Evolutionary conservation across 2,797 vertebrate genomes (phyloP).

Genomic region (Natrix natrix): DNA sequence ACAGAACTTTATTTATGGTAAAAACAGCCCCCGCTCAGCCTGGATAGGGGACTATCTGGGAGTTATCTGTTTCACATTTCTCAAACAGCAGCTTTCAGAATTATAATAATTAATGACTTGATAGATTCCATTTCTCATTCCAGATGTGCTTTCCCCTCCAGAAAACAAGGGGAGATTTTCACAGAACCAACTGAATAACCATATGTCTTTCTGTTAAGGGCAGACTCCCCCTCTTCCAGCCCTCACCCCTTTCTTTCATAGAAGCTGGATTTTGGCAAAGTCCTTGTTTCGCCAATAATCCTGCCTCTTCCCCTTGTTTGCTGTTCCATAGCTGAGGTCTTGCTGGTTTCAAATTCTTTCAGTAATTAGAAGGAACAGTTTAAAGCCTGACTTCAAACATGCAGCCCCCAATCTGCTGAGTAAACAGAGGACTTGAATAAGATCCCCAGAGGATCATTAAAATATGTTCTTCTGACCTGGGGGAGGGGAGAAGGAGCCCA

Average conservation of each 20-base stretch:
- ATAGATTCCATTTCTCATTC: background rate
- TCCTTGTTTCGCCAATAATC: constrained; percentile 42
- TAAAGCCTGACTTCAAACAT: constrained; percentile 68
- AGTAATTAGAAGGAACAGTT: constrained; percentile 68
- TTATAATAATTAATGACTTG: background rate
- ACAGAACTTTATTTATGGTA: background rate
- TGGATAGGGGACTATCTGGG: background rate
- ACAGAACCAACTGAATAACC: background rate
- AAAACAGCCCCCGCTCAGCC: background rate
- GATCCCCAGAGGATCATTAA: constrained; percentile 57
- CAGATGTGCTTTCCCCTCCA: background rate
- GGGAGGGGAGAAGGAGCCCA: constrained; percentile 40
- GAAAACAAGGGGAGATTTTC: background rate
- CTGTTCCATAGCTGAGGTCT: constrained; percentile 54
- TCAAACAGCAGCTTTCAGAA: background rate
- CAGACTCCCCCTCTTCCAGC: background rate
- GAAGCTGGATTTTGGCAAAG: constrained; percentile 47
- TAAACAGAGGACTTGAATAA: constrained; percentile 65
- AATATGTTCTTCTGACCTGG: constrained; percentile 50
- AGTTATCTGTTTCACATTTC: background rate
- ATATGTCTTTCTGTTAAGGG: constrained; percentile 55
- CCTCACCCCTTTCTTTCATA: constrained; percentile 36
- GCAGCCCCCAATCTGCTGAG: constrained; percentile 68
- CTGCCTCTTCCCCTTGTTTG: constrained; percentile 5
- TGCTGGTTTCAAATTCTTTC: constrained; percentile 63